Evolutionary conservation across 2,113 vertebrate genomes (phyloP).

Genomic region (Alectura lathami): DNA sequence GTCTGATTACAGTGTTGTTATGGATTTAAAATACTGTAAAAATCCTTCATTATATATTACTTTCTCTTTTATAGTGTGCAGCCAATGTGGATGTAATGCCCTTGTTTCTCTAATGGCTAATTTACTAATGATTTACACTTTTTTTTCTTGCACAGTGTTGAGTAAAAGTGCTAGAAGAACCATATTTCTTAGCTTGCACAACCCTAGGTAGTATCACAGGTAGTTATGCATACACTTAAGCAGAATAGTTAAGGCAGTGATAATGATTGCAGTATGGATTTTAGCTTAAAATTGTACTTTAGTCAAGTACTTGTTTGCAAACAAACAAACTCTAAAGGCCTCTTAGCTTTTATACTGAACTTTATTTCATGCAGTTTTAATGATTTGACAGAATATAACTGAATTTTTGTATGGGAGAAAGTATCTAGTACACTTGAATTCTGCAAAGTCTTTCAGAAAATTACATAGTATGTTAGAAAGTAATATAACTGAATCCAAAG

Average conservation of each 20-base stretch:
- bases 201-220: not conserved
- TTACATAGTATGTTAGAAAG: not conserved
- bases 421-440: not conserved
- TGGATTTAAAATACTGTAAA: not conserved
- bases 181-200: not conserved
- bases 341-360: not conserved
- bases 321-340: not conserved
- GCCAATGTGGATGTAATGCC: not conserved
- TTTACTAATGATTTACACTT: not conserved
- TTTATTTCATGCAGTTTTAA: not conserved
- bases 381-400: not conserved
- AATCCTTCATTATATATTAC: not conserved
- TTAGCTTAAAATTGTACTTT: not conserved
- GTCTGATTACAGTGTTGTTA: not conserved
- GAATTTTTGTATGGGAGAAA: not conserved
- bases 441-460: not conserved
- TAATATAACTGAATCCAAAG: not conserved
- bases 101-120: not conserved
- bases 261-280: not conserved
- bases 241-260: not conserved
- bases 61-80: not conserved
- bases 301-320: not conserved
- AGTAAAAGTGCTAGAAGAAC: not conserved
- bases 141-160: not conserved
- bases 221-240: not conserved